A percentile compares a stretch with the other conserved stretches of the same genome.
phyloP scores from a whole-genome alignment of 2,113 vertebrate genomes.

The Scatophagus argus region DNA sequence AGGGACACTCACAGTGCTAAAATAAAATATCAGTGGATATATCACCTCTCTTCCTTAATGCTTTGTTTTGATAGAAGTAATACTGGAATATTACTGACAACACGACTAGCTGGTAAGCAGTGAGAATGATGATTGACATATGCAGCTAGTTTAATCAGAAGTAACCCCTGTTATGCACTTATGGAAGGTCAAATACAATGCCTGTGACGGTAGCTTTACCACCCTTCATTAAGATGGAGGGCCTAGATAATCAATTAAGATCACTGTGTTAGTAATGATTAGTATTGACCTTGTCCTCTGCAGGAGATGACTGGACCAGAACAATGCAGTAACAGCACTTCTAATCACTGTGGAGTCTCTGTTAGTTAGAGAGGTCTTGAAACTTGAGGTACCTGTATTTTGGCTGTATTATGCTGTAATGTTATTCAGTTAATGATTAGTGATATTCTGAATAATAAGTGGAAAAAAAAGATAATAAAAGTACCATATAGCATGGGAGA shows the following conservation, averaged over 20 bases:
- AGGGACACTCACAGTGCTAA: background rate
- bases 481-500: background rate
- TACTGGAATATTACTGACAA: background rate
- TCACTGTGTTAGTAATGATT: slow-evolving; percentile 37
- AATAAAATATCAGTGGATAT: background rate
- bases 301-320: slow-evolving; percentile 12
- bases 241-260: slow-evolving; percentile 47
- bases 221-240: slow-evolving; percentile 21
- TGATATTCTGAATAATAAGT: background rate
- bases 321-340: slow-evolving; percentile 17
- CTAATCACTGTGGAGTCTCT: background rate
- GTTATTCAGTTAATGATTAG: background rate
- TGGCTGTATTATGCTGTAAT: background rate
- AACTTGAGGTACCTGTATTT: background rate
- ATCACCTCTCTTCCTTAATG: background rate
- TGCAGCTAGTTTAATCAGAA: slow-evolving; percentile 7
- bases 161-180: slow-evolving; percentile 23
- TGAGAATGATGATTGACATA: slow-evolving; percentile 29
- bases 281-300: slow-evolving; percentile 35
- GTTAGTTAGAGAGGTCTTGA: background rate
- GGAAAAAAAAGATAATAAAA: background rate
- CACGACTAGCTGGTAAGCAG: background rate
- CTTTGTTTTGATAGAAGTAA: background rate
- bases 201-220: slow-evolving; percentile 11
- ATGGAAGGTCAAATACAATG: slow-evolving; percentile 20